phyloP scores from a whole-genome alignment of 2,797 vertebrate genomes.

The Glyptemys insculpta region DNA sequence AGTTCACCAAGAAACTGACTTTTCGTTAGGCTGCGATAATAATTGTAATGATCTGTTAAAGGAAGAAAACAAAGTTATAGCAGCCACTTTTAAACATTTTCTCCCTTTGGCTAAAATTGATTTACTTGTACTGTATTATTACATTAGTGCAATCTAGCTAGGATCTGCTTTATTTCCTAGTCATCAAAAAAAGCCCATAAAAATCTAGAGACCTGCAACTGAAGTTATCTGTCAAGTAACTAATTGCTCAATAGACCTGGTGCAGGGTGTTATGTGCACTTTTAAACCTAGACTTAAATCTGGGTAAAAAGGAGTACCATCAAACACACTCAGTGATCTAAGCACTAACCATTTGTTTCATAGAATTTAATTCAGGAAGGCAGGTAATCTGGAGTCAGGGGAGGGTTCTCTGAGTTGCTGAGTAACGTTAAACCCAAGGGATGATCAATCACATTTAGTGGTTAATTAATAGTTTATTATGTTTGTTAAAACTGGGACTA shows the following conservation, averaged over 20 bases:
- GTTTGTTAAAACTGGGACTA: background rate
- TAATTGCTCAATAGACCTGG: background rate
- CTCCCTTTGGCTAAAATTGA: background rate
- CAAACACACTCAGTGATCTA: background rate
- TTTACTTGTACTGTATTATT: background rate
- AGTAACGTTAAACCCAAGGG: background rate
- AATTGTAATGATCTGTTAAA: background rate
- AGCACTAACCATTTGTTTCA: background rate
- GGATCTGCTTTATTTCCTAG: background rate
- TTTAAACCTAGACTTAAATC: background rate
- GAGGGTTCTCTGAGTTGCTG: background rate
- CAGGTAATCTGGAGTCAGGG: constrained; percentile 23
- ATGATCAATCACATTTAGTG: background rate
- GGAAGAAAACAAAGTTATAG: background rate
- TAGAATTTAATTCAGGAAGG: constrained; percentile 36
- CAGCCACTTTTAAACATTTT: background rate
- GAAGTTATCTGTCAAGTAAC: background rate
- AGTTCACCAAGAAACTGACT: background rate
- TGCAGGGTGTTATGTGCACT: background rate
- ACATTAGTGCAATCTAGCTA: rapidly evolving
- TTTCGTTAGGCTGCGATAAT: background rate
- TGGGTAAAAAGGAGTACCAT: background rate
- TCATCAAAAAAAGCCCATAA: background rate
- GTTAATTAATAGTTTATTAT: constrained; percentile 1
- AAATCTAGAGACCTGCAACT: background rate